Conservation (phyloP, 1,140 invertebrate genomes). For the Pseudomyrmex sp. region DNA sequence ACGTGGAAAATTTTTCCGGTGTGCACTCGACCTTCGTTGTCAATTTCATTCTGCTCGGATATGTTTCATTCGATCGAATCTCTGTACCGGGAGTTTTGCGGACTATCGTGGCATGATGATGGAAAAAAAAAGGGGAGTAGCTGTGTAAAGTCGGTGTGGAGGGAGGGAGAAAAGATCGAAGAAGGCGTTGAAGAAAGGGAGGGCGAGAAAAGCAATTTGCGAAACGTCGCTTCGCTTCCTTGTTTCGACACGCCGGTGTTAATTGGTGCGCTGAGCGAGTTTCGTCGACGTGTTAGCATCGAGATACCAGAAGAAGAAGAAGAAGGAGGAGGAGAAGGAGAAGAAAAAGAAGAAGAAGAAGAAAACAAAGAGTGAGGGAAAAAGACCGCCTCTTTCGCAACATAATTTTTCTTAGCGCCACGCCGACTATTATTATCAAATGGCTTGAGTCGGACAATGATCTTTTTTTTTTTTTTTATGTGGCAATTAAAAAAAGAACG, state of each 20-base stretch:
- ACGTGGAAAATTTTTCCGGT: slow-evolving; percentile 31
- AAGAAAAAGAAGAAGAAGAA: slow-evolving; percentile 6
- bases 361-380: slow-evolving; percentile 4
- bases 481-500: background rate
- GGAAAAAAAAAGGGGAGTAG: background rate
- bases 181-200: background rate
- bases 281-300: slow-evolving; percentile 30
- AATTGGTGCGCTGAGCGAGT: slow-evolving; percentile 65
- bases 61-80: slow-evolving; percentile 53
- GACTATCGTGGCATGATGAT: slow-evolving; percentile 30
- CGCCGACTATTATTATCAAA: slow-evolving; percentile 63
- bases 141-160: background rate
- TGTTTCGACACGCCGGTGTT: slow-evolving; percentile 69
- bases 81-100: slow-evolving; percentile 3
- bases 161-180: slow-evolving; percentile 20
- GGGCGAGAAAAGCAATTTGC: slow-evolving; percentile 74
- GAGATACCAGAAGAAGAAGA: slow-evolving; percentile 52
- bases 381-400: slow-evolving; percentile 33
- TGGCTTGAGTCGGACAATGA: slow-evolving; percentile 42
- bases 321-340: background rate
- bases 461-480: slow-evolving; percentile 31
- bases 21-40: slow-evolving; percentile 23
- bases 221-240: slow-evolving; percentile 70
- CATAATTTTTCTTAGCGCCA: slow-evolving; percentile 36
- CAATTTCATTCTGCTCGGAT: slow-evolving; percentile 1